Percentiles rank a stretch among this genome's conserved stretches.
Conservation (phyloP, 2,113 vertebrate genomes). For the Odontophorus gujanensis region DNA sequence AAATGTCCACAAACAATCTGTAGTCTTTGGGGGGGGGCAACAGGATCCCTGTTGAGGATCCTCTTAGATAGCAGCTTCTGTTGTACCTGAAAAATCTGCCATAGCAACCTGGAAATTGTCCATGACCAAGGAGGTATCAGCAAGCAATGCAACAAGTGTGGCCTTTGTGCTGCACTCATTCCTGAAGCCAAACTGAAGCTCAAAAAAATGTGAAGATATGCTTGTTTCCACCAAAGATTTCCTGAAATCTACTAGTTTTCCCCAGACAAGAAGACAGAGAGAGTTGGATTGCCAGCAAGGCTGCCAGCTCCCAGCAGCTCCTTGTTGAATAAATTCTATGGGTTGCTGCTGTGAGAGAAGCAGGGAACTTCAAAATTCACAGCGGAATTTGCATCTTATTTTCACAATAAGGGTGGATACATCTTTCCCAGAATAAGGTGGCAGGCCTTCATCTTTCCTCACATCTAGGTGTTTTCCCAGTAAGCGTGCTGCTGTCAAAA, state of each 20-base stretch:
- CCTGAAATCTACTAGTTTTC: background rate
- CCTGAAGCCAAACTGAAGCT: background rate
- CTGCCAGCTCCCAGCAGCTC: background rate
- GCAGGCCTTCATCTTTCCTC: background rate
- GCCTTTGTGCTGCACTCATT: background rate
- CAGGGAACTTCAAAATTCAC: background rate
- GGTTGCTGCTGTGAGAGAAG: background rate
- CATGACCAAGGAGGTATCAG: background rate
- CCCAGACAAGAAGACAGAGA: background rate
- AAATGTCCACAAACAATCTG: rapidly evolving
- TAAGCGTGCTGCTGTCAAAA: too few relatives aligned
- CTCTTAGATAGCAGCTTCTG: background rate
- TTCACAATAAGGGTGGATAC: background rate
- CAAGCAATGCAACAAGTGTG: background rate
- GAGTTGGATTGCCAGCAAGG: background rate
- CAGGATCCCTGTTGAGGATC: background rate
- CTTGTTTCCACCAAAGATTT: background rate
- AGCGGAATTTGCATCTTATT: background rate
- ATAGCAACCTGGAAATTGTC: background rate
- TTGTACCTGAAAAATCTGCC: background rate
- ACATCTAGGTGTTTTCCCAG: too few relatives aligned
- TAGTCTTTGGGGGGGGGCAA: background rate
- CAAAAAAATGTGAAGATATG: background rate
- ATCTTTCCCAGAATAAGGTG: background rate
- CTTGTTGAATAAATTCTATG: background rate